Conservation (phyloP, 2,888 invertebrate species). For the Hedychridium roseum region DNA sequence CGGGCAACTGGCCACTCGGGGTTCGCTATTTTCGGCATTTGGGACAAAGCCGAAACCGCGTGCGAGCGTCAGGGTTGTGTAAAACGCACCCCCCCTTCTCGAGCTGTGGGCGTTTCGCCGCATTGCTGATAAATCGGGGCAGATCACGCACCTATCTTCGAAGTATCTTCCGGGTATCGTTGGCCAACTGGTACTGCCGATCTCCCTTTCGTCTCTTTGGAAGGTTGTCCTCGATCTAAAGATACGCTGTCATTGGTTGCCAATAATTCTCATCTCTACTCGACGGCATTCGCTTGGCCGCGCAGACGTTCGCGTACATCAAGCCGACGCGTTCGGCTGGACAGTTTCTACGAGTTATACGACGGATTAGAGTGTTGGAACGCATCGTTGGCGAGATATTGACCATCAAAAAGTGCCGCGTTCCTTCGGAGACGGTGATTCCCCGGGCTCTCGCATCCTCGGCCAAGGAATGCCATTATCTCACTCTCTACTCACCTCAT, state of each 20-base stretch:
- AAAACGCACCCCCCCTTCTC: neutral
- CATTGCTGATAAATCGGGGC: slow-evolving; percentile 58
- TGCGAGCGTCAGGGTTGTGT: slow-evolving; percentile 5
- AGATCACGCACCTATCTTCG: slow-evolving; percentile 54
- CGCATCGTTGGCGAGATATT: no score
- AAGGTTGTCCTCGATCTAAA: slow-evolving; percentile 54
- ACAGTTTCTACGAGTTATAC: no score
- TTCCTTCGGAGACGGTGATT: no score
- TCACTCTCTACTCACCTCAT: no score
- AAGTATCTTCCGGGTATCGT: slow-evolving; percentile 56
- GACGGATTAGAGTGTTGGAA: no score
- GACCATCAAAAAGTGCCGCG: no score
- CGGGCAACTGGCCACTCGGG: slow-evolving; percentile 23
- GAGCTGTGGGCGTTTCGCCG: slow-evolving; percentile 35
- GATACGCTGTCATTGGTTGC: slow-evolving; percentile 51
- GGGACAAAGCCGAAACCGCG: slow-evolving; percentile 33
- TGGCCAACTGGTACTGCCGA: slow-evolving; percentile 53
- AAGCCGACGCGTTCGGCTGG: no score
- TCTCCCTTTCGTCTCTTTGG: slow-evolving; percentile 51
- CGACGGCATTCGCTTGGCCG: no score
- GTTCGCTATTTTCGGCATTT: slow-evolving; percentile 48
- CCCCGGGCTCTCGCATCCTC: no score
- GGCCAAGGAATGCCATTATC: no score
- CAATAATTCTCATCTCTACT: no score
- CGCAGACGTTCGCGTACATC: no score